Percentiles rank a stretch among this genome's conserved stretches.
Evolutionary conservation across 2,888 invertebrate species (phyloP).

Genomic region (Serrognathus titanus): DNA sequence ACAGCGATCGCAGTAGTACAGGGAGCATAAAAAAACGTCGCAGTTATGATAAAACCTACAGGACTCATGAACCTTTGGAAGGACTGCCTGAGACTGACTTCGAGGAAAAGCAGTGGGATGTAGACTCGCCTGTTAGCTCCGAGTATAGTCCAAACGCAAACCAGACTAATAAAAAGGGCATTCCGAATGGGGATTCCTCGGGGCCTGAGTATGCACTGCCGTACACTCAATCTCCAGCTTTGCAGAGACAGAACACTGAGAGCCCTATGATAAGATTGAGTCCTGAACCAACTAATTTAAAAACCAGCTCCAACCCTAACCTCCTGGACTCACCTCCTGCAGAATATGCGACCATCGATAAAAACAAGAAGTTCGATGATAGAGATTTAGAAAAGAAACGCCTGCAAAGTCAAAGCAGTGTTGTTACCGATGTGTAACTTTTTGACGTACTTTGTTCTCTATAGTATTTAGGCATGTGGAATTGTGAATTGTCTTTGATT

Average conservation of each 20-base stretch:
- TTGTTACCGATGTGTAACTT: conserved; percentile 41
- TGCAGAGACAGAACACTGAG: background rate
- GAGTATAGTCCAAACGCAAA: conserved; percentile 16
- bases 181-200: background rate
- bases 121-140: conserved; percentile 49
- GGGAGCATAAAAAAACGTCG: conserved; percentile 58
- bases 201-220: conserved; percentile 13
- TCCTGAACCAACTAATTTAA: too few relatives aligned
- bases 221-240: background rate
- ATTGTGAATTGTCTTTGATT: conserved; percentile 14
- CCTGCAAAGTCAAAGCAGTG: conserved; percentile 39
- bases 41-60: conserved; percentile 77
- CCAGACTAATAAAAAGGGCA: background rate
- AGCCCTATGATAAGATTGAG: background rate
- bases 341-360: conserved; percentile 24
- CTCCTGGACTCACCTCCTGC: conserved; percentile 7
- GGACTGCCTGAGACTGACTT: conserved; percentile 72
- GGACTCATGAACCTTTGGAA: conserved; percentile 77
- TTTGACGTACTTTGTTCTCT: background rate
- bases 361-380: conserved; percentile 30
- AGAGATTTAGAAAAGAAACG: conserved; percentile 5
- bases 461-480: conserved; percentile 22
- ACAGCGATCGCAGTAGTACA: conserved; percentile 32
- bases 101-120: conserved; percentile 76
- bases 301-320: background rate